A percentile compares a stretch with the other conserved stretches of the same genome.
These are phyloP conservation scores for Dicaeum eximium DNA, from an alignment of 2,113 vertebrate species.

Conservation along the genomic window DNA sequence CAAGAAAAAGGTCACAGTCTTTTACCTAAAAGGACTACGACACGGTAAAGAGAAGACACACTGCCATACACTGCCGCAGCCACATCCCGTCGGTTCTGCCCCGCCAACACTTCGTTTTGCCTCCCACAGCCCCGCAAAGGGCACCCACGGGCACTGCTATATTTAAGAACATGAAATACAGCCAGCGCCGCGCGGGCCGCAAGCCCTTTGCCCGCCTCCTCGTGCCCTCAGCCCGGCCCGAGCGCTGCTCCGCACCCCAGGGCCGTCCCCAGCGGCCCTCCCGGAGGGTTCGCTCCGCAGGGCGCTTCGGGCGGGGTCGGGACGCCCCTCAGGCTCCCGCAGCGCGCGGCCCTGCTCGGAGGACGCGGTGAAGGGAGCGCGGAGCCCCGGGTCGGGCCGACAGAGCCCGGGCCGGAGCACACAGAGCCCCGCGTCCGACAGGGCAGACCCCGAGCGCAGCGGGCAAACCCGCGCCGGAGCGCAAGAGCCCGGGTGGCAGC, in stretches of 20 bases:
- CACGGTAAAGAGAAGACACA: no score
- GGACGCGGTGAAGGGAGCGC: not conserved
- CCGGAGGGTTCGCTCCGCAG: not conserved
- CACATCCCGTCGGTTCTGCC: rapidly evolving
- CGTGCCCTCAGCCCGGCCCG: not conserved
- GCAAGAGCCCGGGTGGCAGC: not conserved
- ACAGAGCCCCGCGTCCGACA: not conserved
- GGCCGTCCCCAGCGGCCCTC: not conserved
- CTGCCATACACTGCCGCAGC: rapidly evolving
- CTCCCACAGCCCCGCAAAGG: not conserved
- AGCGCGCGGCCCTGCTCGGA: not conserved
- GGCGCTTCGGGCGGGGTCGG: no score
- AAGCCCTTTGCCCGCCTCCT: not conserved
- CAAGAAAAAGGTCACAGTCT: rapidly evolving
- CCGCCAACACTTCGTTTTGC: not conserved
- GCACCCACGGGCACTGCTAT: not conserved
- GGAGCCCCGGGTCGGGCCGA: no score
- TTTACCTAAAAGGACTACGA: not conserved
- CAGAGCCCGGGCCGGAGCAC: not conserved
- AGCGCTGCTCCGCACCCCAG: not conserved
- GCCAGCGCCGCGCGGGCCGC: not conserved
- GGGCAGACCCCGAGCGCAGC: no score
- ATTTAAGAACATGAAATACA: not conserved
- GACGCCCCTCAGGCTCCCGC: not conserved
- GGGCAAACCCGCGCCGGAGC: no score